Evolutionary conservation across 2,113 vertebrate genomes (phyloP), one percentile per base, ranked within the genome.

Genomic region (Takifugu flavidus): DNA sequence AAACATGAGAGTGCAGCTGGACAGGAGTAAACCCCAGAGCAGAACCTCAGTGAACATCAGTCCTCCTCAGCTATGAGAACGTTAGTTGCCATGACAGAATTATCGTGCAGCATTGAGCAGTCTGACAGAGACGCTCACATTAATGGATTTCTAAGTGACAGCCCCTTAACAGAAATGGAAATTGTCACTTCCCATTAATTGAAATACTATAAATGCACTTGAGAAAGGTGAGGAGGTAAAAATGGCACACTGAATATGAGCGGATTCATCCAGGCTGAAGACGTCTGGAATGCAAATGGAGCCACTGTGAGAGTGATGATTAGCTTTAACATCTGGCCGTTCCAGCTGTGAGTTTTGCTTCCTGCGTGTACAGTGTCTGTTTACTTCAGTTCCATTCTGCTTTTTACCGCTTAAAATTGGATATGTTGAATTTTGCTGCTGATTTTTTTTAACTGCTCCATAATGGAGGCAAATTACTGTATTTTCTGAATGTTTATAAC

Each of bases 261-360:
- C 49, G 13, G 59, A 62, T 59, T 54, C 53, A 59, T 14, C 31
- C 68, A 49, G 67, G 28, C 34, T 65, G 49, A 59, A 56, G 57
- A 39, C 58, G 51, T 3, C 47, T 47, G 69, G 52, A 69, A 70
- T 69, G 42, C 55, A 72, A 70, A 65, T 75, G 13, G 20, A 49
- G 49, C 64, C 59, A 61, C 62, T 53, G 61, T 50, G 44, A 65
- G 6, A 53, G 34, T 2, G n/a, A 58, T 50, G 44, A 45, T 45
- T 25, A 59, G 26, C 44, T 25, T 65, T 13, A 44, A 68, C 44
- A 68, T 63, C 25, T 44, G 58, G 10, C 27, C 63, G 10, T 26
- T 4, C 53, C 43, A 6, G 42, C 15, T 53, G 13, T 55, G 58
- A 68, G 43, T 39, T 46, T 61, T 42, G 54, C 31, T 59, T 63